Evolutionary conservation across 2,113 vertebrate species (phyloP), one percentile per base, ranked within the genome.

Genomic region (Heterocephalus glaber): DNA sequence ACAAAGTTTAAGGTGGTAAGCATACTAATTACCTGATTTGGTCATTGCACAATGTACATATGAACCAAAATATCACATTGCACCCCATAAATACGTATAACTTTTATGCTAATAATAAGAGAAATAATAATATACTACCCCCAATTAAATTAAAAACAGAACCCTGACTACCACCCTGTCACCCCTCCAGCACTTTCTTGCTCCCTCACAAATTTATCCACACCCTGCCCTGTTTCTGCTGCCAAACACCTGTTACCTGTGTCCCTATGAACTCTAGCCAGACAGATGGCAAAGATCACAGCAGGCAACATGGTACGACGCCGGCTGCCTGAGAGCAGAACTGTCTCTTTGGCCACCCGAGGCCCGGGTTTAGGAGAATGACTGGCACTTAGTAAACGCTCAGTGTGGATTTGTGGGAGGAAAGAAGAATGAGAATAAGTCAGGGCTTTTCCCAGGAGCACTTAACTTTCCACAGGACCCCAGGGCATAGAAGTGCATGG

Each of bases 261-360:
- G 35, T 58, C 28, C 35, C 26, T 68, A 35, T 47, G 65, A 60
- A 44, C 22, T n/a, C 65, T 35, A 24, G 16, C 49, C 1, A 33
- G 22, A 35, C 44, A 58, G 30, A 20, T 16, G 24, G 44, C 52
- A 56, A 49, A 91, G 44, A 41, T 6, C 28, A 61, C n/a, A 61
- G 19, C 35, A 6, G 41, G 12, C 12, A 2, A 26, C 5, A 2
- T 4, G 19, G 52, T 54, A 14, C 47, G n/a, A 77, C 1, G 0
- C 4, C 61, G 41, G 47, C 7, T 81, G 54, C n/a, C 19, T 8
- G 3, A n/a, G 14, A 33, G 9, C 24, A 88, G 19, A 41, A 5
- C 47, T 3, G 38, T 1, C 44, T 4, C 7, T 22, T 5, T 47
- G 24, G 41, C 76, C 61, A 5, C 52, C 33, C 11, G 13, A n/a